Base-by-base conservation (phyloP, 2,797 vertebrate genomes). In the Myiotriccus ornatus region DNA sequence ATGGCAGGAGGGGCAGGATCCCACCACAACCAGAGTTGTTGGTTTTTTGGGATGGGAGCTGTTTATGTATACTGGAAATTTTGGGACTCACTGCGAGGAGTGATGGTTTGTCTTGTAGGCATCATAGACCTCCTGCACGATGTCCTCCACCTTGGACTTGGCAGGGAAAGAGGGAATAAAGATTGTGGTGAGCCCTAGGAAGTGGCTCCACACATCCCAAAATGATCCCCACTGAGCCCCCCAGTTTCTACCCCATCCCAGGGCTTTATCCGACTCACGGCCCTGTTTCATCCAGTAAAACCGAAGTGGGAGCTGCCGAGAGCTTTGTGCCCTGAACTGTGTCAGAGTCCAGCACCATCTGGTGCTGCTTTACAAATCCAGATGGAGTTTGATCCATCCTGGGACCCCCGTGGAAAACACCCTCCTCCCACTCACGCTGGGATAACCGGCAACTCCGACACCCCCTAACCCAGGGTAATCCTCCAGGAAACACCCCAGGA, bases 91-190 rank as follows among this genome's bases (percentile, higher is more conserved):
- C 98, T 97, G 97, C 2, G 96, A 87, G 19, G 95, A 55, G 56
- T 93, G 94, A 44, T 97, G 98, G 81, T 99, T 98, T 86, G 98
- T 98, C 97, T 98, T 98, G 98, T 98, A 99, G 97, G 98, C 97
- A 19, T 84, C 98, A 88, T 98, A 98, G 92, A 99, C 98, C 79
- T 99, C 98, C 94, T 99, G 98, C 81, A 99, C 98, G 53, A 97
- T 98, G 82, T 93, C 96, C 92, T 99, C 99, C 84, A 99, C 99
- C 97, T 98, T 99, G 98, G 97, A 98, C 99, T 99, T 34, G 25
- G 44, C 10, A 7, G 30, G 34, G 39, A 64, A 98, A 50, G 97
- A 93, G 18, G 97, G 46, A 50, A 47, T 22, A 56, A 75, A 60
- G 30, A 12, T 34, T 12, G 2, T 1, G 1, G 63, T 80, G 27